Evolutionary conservation across 2,113 vertebrate species (phyloP).

Genomic region (Pituophis catenifer): DNA sequence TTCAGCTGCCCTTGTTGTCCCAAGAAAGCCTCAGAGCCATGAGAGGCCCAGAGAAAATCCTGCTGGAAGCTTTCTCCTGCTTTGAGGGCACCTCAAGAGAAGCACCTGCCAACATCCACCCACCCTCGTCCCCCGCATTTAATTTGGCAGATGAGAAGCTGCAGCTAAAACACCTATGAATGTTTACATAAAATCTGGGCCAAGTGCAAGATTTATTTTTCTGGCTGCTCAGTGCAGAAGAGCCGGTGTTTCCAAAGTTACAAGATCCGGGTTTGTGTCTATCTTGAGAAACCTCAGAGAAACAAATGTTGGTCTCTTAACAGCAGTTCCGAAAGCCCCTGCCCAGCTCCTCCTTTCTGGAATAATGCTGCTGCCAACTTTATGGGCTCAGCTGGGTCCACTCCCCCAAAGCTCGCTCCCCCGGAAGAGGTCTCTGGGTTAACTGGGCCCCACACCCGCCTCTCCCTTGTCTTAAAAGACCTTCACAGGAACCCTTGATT

Average conservation of each 20-base stretch:
- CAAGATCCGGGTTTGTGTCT: not conserved
- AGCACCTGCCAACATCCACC: not conserved
- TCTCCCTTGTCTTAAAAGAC: not conserved
- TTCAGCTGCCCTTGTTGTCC: not conserved
- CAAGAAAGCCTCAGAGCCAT: not conserved
- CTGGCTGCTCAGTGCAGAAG: not conserved
- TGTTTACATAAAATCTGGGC: not conserved
- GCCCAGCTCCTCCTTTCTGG: not conserved
- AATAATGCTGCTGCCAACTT: not conserved
- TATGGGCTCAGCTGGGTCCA: not conserved
- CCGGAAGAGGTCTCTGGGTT: not conserved
- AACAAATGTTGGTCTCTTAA: not conserved
- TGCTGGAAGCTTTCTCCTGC: not conserved
- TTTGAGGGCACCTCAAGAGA: not conserved
- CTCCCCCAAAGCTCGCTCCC: not conserved
- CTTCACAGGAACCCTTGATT: not conserved
- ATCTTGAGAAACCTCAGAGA: not conserved
- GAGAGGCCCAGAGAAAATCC: not conserved
- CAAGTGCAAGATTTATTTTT: not conserved
- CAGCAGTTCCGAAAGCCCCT: not conserved
- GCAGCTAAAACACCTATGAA: not conserved
- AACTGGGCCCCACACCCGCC: not conserved
- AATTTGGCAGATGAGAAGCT: not conserved
- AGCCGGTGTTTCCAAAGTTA: not conserved
- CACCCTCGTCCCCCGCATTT: not conserved